Conservation (phyloP, 2,113 vertebrate genomes). For the Fulmarus glacialis region DNA sequence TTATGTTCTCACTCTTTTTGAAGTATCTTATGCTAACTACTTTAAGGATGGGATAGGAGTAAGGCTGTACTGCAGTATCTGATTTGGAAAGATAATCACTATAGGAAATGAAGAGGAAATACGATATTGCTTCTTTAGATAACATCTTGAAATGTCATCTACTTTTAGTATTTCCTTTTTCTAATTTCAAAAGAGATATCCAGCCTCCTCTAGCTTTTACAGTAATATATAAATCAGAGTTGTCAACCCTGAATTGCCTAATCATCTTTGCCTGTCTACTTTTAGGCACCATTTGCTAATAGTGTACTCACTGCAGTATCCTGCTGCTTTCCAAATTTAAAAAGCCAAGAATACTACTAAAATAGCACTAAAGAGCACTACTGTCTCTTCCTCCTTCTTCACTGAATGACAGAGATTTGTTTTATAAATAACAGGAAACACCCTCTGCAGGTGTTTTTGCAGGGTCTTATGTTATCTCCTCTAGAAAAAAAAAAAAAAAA, state of each 20-base stretch:
- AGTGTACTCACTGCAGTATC: neutral
- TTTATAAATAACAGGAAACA: slow-evolving; percentile 18
- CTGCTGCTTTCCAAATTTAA: slow-evolving; percentile 6
- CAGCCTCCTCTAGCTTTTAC: neutral
- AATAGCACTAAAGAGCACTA: neutral
- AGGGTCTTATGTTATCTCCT: neutral
- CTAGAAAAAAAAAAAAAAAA: neutral
- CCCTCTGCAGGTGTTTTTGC: neutral
- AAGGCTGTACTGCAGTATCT: neutral
- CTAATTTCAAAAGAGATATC: neutral
- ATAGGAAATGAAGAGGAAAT: neutral
- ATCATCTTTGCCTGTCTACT: neutral
- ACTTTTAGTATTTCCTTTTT: neutral
- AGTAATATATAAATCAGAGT: neutral
- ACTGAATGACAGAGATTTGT: neutral
- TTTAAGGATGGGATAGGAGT: neutral
- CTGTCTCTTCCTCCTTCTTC: neutral
- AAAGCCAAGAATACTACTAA: neutral
- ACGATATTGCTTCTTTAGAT: neutral
- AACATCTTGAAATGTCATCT: neutral
- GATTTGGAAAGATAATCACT: neutral
- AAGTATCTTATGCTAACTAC: neutral
- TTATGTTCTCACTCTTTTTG: neutral
- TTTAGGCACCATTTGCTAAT: neutral
- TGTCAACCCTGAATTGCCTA: neutral